Evolutionary conservation across 2,113 vertebrate genomes (phyloP), one percentile per base, ranked within the genome.

Genomic region (Bombycilla garrulus): DNA sequence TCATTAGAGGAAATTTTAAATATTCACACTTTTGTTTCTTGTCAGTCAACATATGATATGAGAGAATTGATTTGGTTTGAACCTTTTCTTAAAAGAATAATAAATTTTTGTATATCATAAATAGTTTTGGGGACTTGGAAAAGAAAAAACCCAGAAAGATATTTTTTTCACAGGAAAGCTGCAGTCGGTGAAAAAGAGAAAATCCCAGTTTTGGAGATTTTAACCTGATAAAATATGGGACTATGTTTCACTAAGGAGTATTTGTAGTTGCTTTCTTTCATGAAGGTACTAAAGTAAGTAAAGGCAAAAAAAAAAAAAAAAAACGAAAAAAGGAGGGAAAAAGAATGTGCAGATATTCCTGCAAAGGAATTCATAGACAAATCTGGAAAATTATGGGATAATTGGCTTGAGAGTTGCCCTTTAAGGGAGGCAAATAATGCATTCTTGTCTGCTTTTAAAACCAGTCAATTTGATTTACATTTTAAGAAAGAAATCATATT

Each of bases 311-410:
- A 21, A 6, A n/a, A n/a, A n/a, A n/a, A n/a, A n/a, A n/a, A n/a
- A n/a, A n/a, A n/a, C n/a, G n/a, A n/a, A n/a, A n/a, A 14, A 1
- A 2, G 0, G 1, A 2, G 4, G 8, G 12, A 9, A 12, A 12
- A 82, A 36, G 5, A 7, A 62, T 50, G 44, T 42, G 11, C 5
- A 62, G 25, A 36, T 50, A 64, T 24, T 69, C 29, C 8, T 84
- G 18, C 33, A 53, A 15, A 72, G 4, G 10, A 42, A 11, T 67
- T 48, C 4, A 2, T 35, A 72, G 14, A 26, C 5, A 29, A 67
- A 67, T 60, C 22, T 20, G 12, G 11, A 53, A 29, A 71, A 64
- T 38, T 57, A 20, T 17, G 4, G 14, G 9, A 71, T 62, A 58
- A 40, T 8, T 61, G 2, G 1, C 4, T 57, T 82, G 10, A 26